These are phyloP conservation scores for Vireo griseus DNA, from an alignment of 2,797 vertebrate species.

Conservation along the genomic window DNA sequence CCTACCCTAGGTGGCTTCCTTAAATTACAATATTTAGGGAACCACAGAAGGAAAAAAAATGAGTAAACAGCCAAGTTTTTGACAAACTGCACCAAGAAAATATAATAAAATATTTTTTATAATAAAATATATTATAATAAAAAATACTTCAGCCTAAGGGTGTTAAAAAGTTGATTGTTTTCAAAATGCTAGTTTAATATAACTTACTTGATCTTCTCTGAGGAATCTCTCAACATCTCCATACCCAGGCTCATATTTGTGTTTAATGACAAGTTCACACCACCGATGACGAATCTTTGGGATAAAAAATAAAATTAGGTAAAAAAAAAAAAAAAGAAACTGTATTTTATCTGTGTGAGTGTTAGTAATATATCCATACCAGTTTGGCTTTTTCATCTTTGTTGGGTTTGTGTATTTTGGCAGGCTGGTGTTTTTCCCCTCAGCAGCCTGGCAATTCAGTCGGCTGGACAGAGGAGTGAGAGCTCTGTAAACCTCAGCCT, in stretches of 20 bases:
- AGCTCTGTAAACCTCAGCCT: rapidly evolving
- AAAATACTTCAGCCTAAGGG: not conserved
- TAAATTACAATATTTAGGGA: not conserved
- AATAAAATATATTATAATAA: no score
- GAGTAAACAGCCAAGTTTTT: not conserved
- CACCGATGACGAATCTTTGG: constrained; percentile 90
- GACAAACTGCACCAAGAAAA: not conserved
- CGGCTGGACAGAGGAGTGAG: not conserved
- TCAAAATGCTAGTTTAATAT: not conserved
- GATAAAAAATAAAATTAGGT: not conserved
- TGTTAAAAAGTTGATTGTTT: not conserved
- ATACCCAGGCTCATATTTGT: constrained; percentile 79
- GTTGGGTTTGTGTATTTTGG: not conserved
- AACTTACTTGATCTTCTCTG: constrained; percentile 85
- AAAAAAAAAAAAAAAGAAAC: not conserved
- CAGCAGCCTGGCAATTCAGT: not conserved
- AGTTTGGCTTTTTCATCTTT: not conserved
- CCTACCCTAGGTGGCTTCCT: not conserved
- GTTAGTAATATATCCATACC: not conserved
- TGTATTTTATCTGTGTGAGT: not conserved
- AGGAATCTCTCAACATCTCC: constrained; percentile 86
- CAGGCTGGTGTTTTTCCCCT: not conserved
- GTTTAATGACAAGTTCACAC: constrained; percentile 93
- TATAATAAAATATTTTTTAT: not conserved
- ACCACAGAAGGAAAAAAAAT: not conserved